Percentiles rank a stretch among this genome's conserved stretches.
Evolutionary conservation across 2,888 invertebrate species (phyloP).

Genomic region (Scelioninae gen. 1): DNA sequence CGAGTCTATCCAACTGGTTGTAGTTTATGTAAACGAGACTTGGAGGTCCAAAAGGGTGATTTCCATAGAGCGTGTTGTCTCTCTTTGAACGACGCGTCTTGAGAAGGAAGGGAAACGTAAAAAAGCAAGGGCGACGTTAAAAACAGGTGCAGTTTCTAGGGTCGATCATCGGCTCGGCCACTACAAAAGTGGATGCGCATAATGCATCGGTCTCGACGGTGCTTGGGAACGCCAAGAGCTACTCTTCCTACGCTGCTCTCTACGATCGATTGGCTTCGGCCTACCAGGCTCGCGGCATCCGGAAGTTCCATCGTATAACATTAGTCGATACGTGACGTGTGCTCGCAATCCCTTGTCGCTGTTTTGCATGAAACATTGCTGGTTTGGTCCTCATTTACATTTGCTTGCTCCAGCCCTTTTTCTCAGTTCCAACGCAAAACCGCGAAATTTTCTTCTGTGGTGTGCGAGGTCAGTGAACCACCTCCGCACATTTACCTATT

Average conservation of each 20-base stretch:
- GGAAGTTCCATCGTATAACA: constrained; percentile 71
- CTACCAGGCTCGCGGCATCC: no score
- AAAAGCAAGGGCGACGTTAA: constrained; percentile 18
- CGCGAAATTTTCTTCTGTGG: constrained; percentile 52
- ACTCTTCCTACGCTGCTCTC: constrained; percentile 40
- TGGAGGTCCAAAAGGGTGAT: background rate
- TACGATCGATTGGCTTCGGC: constrained; percentile 72
- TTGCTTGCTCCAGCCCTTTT: background rate
- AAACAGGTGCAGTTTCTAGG: constrained; percentile 35
- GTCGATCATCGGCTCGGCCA: constrained; percentile 27
- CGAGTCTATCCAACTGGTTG: no score
- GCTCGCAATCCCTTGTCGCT: constrained; percentile 5
- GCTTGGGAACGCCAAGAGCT: constrained; percentile 43
- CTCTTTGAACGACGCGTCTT: background rate
- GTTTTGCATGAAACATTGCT: constrained; percentile 9
- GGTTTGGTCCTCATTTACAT: background rate
- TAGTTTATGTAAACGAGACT: background rate
- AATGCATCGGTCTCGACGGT: constrained; percentile 9
- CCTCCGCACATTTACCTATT: constrained; percentile 53
- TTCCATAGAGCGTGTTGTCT: constrained; percentile 22
- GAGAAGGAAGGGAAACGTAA: constrained; percentile 1
- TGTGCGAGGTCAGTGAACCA: constrained; percentile 62
- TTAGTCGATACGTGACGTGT: constrained; percentile 36
- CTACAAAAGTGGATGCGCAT: constrained; percentile 35
- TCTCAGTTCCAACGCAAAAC: background rate